Percentiles rank a stretch among this genome's conserved stretches.
Evolutionary conservation across 2,888 invertebrate genomes (phyloP).

Genomic region (Agrilus biguttatus): DNA sequence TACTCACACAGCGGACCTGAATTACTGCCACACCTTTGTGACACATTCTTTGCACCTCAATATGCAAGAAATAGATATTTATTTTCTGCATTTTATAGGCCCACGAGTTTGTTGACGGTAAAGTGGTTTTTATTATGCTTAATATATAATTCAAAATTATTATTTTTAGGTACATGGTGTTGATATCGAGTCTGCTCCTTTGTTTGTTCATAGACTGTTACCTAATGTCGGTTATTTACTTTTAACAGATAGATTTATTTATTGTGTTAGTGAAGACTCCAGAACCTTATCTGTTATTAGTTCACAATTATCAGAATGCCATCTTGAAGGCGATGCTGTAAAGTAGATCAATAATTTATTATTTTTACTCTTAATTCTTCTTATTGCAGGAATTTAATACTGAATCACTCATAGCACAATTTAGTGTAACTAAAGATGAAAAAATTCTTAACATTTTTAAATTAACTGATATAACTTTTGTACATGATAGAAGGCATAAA

Average conservation of each 20-base stretch:
- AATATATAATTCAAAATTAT: constrained; percentile 1
- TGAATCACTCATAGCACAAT: constrained; percentile 41
- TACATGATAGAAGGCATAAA: constrained; percentile 18
- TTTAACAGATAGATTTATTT: constrained; percentile 54
- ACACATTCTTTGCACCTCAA: constrained; percentile 42
- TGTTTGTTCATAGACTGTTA: constrained; percentile 55
- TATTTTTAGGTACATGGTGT: constrained; percentile 47
- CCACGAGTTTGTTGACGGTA: constrained; percentile 40
- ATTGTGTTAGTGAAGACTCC: constrained; percentile 37
- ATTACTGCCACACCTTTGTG: constrained; percentile 31
- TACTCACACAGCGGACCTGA: constrained; percentile 23
- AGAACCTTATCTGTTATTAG: constrained; percentile 39
- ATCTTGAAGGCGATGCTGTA: constrained; percentile 35
- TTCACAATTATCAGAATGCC: constrained; percentile 40
- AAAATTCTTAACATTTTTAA: constrained; percentile 36
- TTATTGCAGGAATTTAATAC: constrained; percentile 38
- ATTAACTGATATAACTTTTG: constrained; percentile 30
- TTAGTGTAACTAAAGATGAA: constrained; percentile 36
- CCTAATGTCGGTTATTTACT: constrained; percentile 44
- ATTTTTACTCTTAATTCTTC: constrained; percentile 4
- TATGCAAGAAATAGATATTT: constrained; percentile 40
- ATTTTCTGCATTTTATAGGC: constrained; percentile 43
- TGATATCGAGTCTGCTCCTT: constrained; percentile 48
- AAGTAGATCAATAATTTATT: constrained; percentile 5
- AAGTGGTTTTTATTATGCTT: constrained; percentile 10